Evolutionary conservation across 53 echinoderm and acorn worm species (phyloP), one percentile per base, ranked within the genome.

Genomic region (Astropecten irregularis): DNA sequence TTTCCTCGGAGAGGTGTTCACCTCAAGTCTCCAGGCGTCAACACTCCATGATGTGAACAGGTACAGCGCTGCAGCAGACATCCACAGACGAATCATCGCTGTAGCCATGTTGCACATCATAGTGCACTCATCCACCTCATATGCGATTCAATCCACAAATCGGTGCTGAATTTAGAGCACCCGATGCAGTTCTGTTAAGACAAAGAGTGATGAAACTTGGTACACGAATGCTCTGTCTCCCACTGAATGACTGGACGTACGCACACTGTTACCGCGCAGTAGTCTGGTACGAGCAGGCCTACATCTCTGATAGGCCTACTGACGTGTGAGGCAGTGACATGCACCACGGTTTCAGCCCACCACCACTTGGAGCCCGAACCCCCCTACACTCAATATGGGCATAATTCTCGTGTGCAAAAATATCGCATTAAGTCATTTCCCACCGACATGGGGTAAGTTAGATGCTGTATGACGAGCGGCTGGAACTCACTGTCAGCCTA

Each of bases 401-500:
- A 79, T 46, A 79, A 79, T 42, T 42, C 29, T 1, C 47, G 79
- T 33, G 79, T 79, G 46, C 61, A 61, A 79, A 79, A 79, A 79
- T 79, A 79, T 62, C 79, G 79, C 79, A 79, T 79, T 79, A 79
- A 79, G 79, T 79, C 46, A 79, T 60, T 79, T 42, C 33, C 55
- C 60, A 44, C 47, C 28, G 79, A 62, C 60, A 30, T 33, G 26
- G 44, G 42, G 19, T 28, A 11, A 25, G 28, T 19, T 54, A 26
- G 56, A 57, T 27, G 56, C 56, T 37, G 22, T 73, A 13, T 74
- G 46, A 47, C 79, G 62, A 31, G 61, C 79, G 61, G 44, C 79
- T 79, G 79, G 32, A 26, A 44, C 19, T 49, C 62, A 62, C 20
- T 47, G 79, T 34, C 79, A 46, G 63, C 6, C 28, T 11, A 22